Evolutionary conservation across 2,797 vertebrate species (phyloP).

Genomic region (Buceros bicornis): DNA sequence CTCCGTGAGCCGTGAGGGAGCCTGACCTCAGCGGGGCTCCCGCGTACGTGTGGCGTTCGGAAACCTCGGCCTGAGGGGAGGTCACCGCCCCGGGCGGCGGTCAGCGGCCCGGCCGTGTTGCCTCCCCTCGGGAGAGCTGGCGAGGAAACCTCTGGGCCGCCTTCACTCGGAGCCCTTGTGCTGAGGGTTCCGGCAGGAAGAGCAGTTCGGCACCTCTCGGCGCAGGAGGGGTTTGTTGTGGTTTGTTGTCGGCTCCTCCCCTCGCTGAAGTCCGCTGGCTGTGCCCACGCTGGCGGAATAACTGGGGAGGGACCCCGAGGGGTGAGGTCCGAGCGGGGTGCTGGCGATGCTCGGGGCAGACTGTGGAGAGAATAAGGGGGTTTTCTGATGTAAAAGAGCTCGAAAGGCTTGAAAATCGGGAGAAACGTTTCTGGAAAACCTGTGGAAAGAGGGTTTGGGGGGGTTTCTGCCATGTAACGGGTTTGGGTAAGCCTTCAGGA

Average conservation of each 20-base stretch:
- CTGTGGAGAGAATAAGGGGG: too few relatives aligned
- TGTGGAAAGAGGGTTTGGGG: neutral
- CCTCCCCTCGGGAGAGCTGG: neutral
- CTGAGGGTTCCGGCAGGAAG: neutral
- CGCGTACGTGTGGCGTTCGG: neutral
- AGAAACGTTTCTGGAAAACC: neutral
- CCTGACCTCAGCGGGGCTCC: neutral
- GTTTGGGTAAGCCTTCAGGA: neutral
- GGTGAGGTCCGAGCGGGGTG: neutral
- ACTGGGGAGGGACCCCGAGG: neutral
- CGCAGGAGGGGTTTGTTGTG: neutral
- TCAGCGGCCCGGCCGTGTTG: neutral
- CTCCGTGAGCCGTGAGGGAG: neutral
- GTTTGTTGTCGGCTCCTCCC: rapidly evolving
- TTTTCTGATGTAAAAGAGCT: rapidly evolving
- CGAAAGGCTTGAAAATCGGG: neutral
- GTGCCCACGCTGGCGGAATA: rapidly evolving
- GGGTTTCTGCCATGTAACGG: neutral
- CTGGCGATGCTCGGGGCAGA: neutral
- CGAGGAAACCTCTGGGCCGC: neutral
- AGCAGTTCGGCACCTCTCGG: too few relatives aligned
- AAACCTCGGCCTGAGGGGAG: neutral
- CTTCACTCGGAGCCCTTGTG: rapidly evolving
- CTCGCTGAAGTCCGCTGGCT: rapidly evolving
- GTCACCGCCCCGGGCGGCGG: neutral